Percentiles rank a stretch among this genome's conserved stretches.
Conservation (phyloP, 2,113 vertebrate species). For the Amia ocellicauda region DNA sequence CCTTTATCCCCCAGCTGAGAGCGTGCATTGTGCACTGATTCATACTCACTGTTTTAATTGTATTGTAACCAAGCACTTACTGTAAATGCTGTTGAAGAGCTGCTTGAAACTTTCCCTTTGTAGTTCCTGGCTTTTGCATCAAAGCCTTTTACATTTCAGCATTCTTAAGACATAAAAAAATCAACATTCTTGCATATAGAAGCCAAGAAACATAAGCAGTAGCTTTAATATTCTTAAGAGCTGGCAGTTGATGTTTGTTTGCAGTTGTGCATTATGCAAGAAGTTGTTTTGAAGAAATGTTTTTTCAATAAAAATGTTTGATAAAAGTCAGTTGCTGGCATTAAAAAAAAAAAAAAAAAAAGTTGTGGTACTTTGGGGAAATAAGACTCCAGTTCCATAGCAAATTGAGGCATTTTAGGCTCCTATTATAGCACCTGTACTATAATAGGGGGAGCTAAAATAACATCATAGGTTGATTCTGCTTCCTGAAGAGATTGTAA, state of each 20-base stretch:
- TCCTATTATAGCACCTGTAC: no score
- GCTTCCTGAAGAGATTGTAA: neutral
- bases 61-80: no score
- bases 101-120: neutral
- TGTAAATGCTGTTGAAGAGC: neutral
- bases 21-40: neutral
- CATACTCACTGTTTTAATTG: neutral
- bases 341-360: no score
- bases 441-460: no score
- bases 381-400: no score
- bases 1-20: neutral
- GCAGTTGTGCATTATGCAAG: neutral
- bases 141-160: neutral
- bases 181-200: no score
- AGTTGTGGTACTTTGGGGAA: no score
- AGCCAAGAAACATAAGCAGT: constrained; percentile 2
- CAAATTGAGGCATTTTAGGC: no score
- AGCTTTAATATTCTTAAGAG: neutral
- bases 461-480: no score
- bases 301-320: neutral
- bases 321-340: no score
- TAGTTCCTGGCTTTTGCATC: neutral
- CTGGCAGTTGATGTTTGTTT: neutral
- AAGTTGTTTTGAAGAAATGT: neutral
- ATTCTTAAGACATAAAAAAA: neutral